These are phyloP conservation scores for Callipepla californica DNA, from an alignment of 2,113 vertebrate species.

Conservation along the genomic window DNA sequence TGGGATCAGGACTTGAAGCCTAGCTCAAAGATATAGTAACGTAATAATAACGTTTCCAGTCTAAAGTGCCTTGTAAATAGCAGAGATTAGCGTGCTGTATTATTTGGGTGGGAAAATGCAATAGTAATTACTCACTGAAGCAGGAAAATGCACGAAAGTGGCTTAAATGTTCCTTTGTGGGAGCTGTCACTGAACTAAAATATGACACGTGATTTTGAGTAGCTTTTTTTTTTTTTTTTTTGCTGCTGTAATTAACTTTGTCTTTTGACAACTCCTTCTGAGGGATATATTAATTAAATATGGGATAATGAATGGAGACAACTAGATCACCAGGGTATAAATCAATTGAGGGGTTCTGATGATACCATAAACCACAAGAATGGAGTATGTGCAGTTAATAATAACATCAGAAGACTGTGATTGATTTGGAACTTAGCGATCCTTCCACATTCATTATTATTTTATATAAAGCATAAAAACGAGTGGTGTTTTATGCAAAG, in stretches of 20 bases:
- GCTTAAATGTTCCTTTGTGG: constrained; percentile 7
- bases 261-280: constrained; percentile 76
- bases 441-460: constrained; percentile 71
- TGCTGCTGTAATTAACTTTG: constrained; percentile 70
- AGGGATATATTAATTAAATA: constrained; percentile 75
- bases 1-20: neutral
- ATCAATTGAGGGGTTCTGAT: constrained; percentile 75
- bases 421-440: constrained; percentile 72
- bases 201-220: constrained; percentile 33
- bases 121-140: constrained; percentile 7
- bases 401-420: constrained; percentile 72
- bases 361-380: constrained; percentile 73
- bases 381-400: constrained; percentile 72
- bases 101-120: neutral
- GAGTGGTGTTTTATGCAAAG: constrained; percentile 49
- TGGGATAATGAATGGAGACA: constrained; percentile 73
- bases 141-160: neutral
- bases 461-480: constrained; percentile 71
- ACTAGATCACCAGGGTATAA: constrained; percentile 73
- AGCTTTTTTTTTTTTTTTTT: constrained; percentile 16
- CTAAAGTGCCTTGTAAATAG: neutral
- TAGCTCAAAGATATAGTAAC: neutral
- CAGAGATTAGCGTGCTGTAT: neutral
- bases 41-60: neutral
- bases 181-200: constrained; percentile 51